Base-by-base conservation (phyloP, 2,797 vertebrate species). In the Mormyrus proboscirostris region DNA sequence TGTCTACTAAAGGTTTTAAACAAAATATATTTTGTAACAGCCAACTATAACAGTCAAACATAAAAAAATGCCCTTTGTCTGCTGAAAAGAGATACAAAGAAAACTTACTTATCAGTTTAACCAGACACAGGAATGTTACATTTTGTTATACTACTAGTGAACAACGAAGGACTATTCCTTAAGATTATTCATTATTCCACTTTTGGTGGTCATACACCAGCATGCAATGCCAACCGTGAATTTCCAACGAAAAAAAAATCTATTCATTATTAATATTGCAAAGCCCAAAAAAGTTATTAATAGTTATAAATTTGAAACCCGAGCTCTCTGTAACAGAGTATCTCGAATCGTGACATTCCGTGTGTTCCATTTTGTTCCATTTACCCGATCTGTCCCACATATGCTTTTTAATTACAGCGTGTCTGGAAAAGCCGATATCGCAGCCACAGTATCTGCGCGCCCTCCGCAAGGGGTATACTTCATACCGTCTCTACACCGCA, bases 381-480 rank as follows among this genome's bases (percentile, higher is more conserved):
- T 53, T 55, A 88, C 50, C 47, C 49, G 49, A 55, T 41, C n/a
- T 2, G 47, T 76, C 16, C 88, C 33, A 49, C n/a, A 53, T 55
- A 53, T 14, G 47, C 47, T n/a, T 51, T 53, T 19, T 73, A 88
- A 73, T 88, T 29, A 73, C 69, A 41, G 49, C 47, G 12, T 73
- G 29, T 57, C 49, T 86, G 85, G 49, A 86, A 51, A 29, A 84
- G 47, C 47, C 44, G 44, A 84, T 51, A 22, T 84, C 22, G 65
- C 47, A 84, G 82, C 82, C 82, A n/a, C 33, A 14, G 44, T 10
- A 84, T 14, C 47, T 16, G 10, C 47, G 2, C 12, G 16, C 44
- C 38, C 38, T 44, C 16, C 14, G 9, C 5, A 2, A 86, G 85
- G 29, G 25, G 83, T 91, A 92, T 65, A 7, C 90, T 93, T 94